These are phyloP conservation scores for Microcebus murinus DNA, from an alignment of 2,113 vertebrate genomes.

Conservation along the genomic window DNA sequence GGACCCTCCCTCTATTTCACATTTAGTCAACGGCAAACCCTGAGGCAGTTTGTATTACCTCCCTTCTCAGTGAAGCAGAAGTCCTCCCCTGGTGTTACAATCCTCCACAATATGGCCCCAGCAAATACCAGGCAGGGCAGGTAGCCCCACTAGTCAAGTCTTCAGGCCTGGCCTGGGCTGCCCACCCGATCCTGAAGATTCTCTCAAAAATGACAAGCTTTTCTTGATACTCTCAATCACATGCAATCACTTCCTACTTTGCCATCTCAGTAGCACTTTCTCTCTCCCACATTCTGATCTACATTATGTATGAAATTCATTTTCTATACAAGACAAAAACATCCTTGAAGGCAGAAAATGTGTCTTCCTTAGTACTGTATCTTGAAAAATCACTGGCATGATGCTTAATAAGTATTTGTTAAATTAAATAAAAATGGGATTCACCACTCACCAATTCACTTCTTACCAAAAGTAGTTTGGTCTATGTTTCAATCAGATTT, in stretches of 20 bases:
- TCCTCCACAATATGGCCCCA: not conserved
- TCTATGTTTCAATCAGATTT: slow-evolving; percentile 24
- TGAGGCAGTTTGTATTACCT: not conserved
- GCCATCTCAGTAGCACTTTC: not conserved
- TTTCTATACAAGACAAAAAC: slow-evolving; percentile 24
- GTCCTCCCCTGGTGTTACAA: not conserved
- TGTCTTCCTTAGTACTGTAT: not conserved
- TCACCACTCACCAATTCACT: not conserved
- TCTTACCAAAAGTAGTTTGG: not conserved
- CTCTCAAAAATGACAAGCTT: not conserved
- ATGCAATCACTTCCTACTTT: not conserved
- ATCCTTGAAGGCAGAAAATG: not conserved
- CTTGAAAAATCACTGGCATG: slow-evolving; percentile 2
- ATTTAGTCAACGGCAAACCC: not conserved
- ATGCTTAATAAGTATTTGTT: not conserved
- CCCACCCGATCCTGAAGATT: not conserved
- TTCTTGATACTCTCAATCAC: not conserved
- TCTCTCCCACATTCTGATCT: not conserved
- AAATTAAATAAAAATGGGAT: slow-evolving; percentile 22
- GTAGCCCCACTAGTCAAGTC: not conserved
- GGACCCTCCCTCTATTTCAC: not conserved
- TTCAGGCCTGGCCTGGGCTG: not conserved
- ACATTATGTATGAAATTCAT: not conserved
- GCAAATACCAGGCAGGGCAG: not conserved
- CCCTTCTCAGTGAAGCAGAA: not conserved